Evolutionary conservation across 2,888 invertebrate species (phyloP), one percentile per base, ranked within the genome.

Genomic region (Papilio gigon): DNA sequence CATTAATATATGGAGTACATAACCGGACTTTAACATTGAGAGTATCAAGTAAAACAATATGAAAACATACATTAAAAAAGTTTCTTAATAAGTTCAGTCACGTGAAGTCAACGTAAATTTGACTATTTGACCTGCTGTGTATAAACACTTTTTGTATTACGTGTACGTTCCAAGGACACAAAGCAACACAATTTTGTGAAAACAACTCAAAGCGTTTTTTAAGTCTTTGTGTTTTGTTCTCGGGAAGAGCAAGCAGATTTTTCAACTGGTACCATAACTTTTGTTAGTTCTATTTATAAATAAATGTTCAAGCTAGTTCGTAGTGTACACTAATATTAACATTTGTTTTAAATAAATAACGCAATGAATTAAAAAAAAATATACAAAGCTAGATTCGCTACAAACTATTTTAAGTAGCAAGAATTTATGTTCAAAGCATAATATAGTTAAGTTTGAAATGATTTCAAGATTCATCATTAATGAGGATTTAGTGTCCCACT

Each of bases 401-500:
- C n/a, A n/a, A n/a, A n/a, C n/a, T 22, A 47, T 1, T 14, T 50
- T 50, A 50, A 50, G 25, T 30, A 53, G 27, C n/a, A 27, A 27
- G 27, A 53, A n/a, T 44, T 47, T 22, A 33, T 3, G 8, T 14
- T 47, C 5, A 47, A 33, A 42, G 20, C 2, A 1, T 27, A 53
- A 53, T 30, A n/a, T 53, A 47, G 22, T 22, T 27, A n/a, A 17
- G 30, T 56, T 30, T 59, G 12, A 59, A 59, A 59, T 59, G 37
- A 27, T 27, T 27, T 58, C 30, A 12, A 58, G 58, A 58, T 58
- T 58, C 37, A 37, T 27, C 53, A 22, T 65, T 40, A 30, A 42
- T 56, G 50, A 20, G 56, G 30, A 40, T 25, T 56, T 27, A 79
- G 80, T 83, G 83, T 81, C 84, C 84, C 86, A 84, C 84, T 84